phyloP scores from a whole-genome alignment of 2,797 vertebrate species.

The Acanthopagrus latus region DNA sequence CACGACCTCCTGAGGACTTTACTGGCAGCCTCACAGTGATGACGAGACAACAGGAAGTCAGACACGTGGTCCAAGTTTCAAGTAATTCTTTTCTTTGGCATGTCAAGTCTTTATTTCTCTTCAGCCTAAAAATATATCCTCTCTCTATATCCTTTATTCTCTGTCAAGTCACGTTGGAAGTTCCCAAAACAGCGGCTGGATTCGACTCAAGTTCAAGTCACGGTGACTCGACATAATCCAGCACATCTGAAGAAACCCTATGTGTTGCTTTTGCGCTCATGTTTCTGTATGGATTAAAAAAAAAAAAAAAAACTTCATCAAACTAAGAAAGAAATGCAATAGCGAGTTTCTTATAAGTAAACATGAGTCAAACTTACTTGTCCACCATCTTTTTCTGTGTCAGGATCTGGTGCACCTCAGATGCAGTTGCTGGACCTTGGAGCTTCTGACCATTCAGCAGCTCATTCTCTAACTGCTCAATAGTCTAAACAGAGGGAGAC shows the following conservation, averaged over 20 bases:
- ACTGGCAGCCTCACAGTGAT: neutral
- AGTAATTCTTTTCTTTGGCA: no score
- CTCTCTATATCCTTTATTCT: no score
- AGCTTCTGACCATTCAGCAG: slow-evolving; percentile 98
- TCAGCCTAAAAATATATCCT: no score
- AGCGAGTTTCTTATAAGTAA: neutral
- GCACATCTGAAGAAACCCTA: neutral
- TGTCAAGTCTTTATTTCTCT: no score
- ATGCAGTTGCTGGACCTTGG: slow-evolving; percentile 94
- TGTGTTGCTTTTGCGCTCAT: neutral
- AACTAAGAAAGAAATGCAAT: no score
- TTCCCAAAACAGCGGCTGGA: no score
- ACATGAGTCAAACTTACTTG: slow-evolving; percentile 87
- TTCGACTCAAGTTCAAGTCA: no score
- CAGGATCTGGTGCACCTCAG: slow-evolving; percentile 92
- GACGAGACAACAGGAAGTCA: neutral
- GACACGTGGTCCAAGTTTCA: no score
- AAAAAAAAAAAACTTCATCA: neutral
- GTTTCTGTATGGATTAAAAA: neutral
- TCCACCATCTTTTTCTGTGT: slow-evolving; percentile 90
- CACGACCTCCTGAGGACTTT: neutral
- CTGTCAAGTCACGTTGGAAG: no score
- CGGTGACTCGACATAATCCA: neutral
- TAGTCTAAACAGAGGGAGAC: slow-evolving; percentile 83
- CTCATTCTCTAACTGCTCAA: slow-evolving; percentile 96